phyloP scores from a whole-genome alignment of 2,113 vertebrate genomes.

The Athene noctua region DNA sequence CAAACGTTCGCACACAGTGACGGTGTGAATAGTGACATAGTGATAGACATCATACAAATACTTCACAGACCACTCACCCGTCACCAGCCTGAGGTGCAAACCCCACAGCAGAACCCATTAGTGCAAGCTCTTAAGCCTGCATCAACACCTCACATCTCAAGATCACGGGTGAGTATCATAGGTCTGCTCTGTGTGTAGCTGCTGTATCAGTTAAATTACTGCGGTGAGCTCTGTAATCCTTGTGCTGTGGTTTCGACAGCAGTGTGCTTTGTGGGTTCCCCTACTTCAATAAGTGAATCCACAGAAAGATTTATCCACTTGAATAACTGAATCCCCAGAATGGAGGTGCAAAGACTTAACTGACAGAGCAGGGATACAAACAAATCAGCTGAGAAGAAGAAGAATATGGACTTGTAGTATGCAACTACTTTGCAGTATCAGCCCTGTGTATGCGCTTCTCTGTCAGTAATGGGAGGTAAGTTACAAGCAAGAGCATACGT shows the following conservation, averaged over 20 bases:
- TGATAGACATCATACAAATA: background rate
- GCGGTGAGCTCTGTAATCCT: background rate
- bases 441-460: background rate
- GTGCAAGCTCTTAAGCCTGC: background rate
- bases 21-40: background rate
- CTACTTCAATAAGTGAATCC: background rate
- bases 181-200: background rate
- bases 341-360: background rate
- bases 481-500: background rate
- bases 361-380: background rate
- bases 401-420: background rate
- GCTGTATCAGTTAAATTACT: too few relatives aligned
- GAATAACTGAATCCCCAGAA: background rate
- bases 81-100: background rate
- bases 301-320: background rate
- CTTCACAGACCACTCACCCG: background rate
- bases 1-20: background rate
- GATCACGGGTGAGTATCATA: rapidly evolving
- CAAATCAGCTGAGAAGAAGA: background rate
- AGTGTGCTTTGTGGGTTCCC: background rate
- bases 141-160: background rate
- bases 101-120: background rate
- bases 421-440: background rate
- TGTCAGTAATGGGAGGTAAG: background rate
- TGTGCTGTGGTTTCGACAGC: background rate